Base-by-base conservation (phyloP, 2,888 invertebrate species). In the Andrena minutula region DNA sequence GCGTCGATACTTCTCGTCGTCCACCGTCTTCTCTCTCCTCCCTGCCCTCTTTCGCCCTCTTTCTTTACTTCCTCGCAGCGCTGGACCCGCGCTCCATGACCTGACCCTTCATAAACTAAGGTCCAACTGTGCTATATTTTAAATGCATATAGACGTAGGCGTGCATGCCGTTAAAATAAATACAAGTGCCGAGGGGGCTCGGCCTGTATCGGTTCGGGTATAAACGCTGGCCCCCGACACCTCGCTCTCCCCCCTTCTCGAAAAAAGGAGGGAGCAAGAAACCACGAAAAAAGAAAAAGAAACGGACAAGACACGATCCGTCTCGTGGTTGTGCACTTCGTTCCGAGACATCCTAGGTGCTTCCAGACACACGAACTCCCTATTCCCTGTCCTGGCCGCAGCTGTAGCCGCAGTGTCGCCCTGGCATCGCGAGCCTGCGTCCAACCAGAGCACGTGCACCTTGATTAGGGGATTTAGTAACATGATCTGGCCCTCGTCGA, bases 41-140 rank as follows among this genome's bases (percentile, higher is more conserved):
- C n/a, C 49, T 30, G 70, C 78, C 68, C 78, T 79, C 79, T 77
- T 76, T 74, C 82, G 75, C 83, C 64, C 84, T 83, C 83, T 41
- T 4, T 83, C 84, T 83, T 76, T 83, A 86, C 81, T 84, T 86
- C 87, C 86, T 79, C 80, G 83, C 79, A 75, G 76, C 65, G 75
- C 83, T 86, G 87, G 85, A 41, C 16, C 87, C 90, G 84, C 80
- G 86, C 92, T 76, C 88, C 90, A 87, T 91, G 93, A 93, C 93
- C 93, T 92, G 93, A 93, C 92, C 93, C 93, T 93, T 93, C 93
- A 93, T 93, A 93, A 93, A 93, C 93, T 93, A 93, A 92, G 89
- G 90, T 92, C 92, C 92, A 92, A 93, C 93, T 92, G 92, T 91
- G 92, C 92, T 92, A 92, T 93, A 93, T 93, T 92, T 93, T 92